phyloP scores from a whole-genome alignment of 1,140 invertebrate species.

The Galleria mellonella region DNA sequence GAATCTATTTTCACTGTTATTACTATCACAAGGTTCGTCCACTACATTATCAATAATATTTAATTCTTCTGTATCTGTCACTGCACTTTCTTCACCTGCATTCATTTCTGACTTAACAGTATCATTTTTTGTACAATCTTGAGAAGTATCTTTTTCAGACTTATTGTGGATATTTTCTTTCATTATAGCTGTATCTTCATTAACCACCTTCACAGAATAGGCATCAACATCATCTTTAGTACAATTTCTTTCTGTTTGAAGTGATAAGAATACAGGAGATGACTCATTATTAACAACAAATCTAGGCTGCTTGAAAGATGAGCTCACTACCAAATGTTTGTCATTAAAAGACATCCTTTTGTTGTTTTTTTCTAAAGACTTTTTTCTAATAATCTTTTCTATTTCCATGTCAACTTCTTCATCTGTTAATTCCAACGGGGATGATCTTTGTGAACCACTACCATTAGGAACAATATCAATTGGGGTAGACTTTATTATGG shows the following conservation, averaged over 20 bases:
- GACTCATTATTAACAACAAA: slow-evolving; percentile 35
- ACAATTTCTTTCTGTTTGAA: slow-evolving; percentile 30
- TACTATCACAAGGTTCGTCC: slow-evolving; percentile 42
- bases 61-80: slow-evolving; percentile 39
- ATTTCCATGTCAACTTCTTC: slow-evolving; percentile 77
- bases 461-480: slow-evolving; percentile 76
- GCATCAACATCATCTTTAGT: slow-evolving; percentile 25
- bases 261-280: slow-evolving; percentile 30
- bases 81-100: slow-evolving; percentile 28
- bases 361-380: slow-evolving; percentile 53
- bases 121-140: slow-evolving; percentile 34
- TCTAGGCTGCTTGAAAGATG: slow-evolving; percentile 20
- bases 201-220: slow-evolving; percentile 20
- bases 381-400: slow-evolving; percentile 73
- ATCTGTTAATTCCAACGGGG: slow-evolving; percentile 74
- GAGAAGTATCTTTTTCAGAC: slow-evolving; percentile 23
- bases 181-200: slow-evolving; percentile 17
- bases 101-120: slow-evolving; percentile 22
- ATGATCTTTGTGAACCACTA: slow-evolving; percentile 67
- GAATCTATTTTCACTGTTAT: slow-evolving; percentile 44
- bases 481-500: slow-evolving; percentile 73
- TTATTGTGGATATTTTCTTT: slow-evolving; percentile 24
- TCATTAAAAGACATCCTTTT: slow-evolving; percentile 45
- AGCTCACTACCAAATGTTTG: slow-evolving; percentile 9
- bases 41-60: slow-evolving; percentile 45